Base-by-base conservation (phyloP, 2,888 invertebrate species). In the Lamellibrachia satsuma region DNA sequence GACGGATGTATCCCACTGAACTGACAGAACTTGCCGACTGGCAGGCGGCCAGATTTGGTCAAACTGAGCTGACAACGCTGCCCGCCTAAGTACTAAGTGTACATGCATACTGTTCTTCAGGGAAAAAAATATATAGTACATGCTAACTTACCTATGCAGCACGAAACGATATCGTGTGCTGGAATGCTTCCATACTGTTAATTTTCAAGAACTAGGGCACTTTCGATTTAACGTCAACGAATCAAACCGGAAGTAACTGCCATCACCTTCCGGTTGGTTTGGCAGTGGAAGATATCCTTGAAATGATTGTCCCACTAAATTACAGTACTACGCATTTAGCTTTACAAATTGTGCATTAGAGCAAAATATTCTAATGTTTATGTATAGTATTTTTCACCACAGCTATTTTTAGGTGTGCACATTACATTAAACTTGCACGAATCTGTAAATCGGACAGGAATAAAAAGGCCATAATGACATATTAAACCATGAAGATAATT, bases 101-200 rank as follows among this genome's bases (percentile, higher is more conserved):
- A 75, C 75, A 75, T 75, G n/a, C 6, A 75, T 6, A 75, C n/a
- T 75, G 22, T 75, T 75, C 22, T n/a, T 75, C 75, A 75, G 1
- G 22, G 22, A 75, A 75, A 22, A 15, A 22, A 22, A 2, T 75
- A 15, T 75, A 75, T 15, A 75, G 6, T 75, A 22, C 22, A 75
- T 75, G n/a, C 22, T 75, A 11, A 75, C 75, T 75, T 3, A 75
- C 22, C 22, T 22, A 75, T 75, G 75, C 75, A 15, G 22, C 75
- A 75, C 75, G n/a, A 22, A 75, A 22, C 75, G 22, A 75, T 75
- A 75, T 75, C 6, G n/a, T 75, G 75, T 75, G 15, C 75, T 75
- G 22, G 75, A 75, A n/a, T 75, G 75, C 75, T 75, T 75, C 75
- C 75, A 75, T 75, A 75, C 75, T 75, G 75, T 75, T 75, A 75